Conservation (phyloP, 1,140 invertebrate species). For the Venustaconcha ellipsiformis region DNA sequence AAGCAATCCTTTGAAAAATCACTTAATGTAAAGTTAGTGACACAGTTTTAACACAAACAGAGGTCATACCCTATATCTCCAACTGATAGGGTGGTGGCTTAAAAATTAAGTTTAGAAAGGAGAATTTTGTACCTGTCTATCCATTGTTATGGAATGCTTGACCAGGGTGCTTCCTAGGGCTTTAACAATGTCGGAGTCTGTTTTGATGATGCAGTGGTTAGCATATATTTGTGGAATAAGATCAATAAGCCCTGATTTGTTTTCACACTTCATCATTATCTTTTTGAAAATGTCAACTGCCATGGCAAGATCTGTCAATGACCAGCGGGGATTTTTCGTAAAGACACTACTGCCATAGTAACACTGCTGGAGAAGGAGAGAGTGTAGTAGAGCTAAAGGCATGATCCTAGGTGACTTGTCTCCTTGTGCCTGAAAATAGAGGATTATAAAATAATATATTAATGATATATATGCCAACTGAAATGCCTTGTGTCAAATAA, state of each 20-base stretch:
- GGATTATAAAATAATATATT: no score
- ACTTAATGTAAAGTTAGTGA: no score
- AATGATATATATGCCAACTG: no score
- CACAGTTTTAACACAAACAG: no score
- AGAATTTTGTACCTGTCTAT: no score
- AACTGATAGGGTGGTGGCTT: no score
- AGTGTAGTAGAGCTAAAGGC: conserved; percentile 59
- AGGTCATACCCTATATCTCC: no score
- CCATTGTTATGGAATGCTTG: conserved; percentile 22
- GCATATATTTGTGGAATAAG: conserved; percentile 52
- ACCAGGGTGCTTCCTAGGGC: conserved; percentile 37
- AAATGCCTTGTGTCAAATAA: no score
- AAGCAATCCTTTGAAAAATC: no score
- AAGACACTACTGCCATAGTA: conserved; percentile 56
- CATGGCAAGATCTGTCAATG: conserved; percentile 51
- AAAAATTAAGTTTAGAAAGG: no score
- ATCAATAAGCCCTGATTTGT: conserved; percentile 30
- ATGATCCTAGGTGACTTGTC: conserved; percentile 48
- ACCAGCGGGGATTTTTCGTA: conserved; percentile 52
- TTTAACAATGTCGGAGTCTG: conserved; percentile 43
- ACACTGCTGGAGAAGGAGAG: conserved; percentile 54
- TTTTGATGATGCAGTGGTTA: conserved; percentile 51
- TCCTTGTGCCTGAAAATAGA: conserved; percentile 31
- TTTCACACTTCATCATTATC: conserved; percentile 30
- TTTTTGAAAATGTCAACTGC: conserved; percentile 52